Evolutionary conservation across 2,797 vertebrate species (phyloP).

Genomic region (Momotus momota): DNA sequence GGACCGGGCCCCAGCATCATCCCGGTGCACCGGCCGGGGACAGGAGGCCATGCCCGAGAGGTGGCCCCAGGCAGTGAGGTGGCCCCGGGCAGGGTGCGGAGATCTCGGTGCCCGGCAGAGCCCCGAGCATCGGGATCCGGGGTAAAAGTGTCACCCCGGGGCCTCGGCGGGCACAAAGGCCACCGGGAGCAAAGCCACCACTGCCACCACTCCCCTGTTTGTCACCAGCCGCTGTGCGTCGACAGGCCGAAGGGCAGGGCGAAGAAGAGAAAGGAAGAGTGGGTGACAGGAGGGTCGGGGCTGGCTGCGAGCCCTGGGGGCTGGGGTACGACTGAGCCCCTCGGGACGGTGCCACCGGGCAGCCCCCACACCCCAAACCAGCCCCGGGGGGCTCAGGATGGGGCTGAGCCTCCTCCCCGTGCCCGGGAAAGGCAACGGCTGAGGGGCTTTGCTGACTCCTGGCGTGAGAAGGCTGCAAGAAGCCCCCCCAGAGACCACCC

Average conservation of each 20-base stretch:
- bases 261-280: neutral
- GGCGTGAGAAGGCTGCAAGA: neutral
- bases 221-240: neutral
- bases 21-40: neutral
- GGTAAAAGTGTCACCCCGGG: neutral
- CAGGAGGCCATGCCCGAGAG: neutral
- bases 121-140: neutral
- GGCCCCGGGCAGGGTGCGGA: neutral
- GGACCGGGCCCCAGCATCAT: neutral
- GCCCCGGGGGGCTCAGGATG: neutral
- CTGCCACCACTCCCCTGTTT: neutral
- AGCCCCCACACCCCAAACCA: neutral
- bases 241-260: neutral
- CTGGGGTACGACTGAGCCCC: neutral
- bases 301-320: neutral
- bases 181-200: neutral
- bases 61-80: neutral
- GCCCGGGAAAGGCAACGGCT: fast-evolving
- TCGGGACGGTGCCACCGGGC: fast-evolving
- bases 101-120: neutral
- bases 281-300: neutral
- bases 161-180: neutral
- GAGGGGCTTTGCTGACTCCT: fast-evolving
- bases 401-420: neutral
- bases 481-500: neutral